These are phyloP conservation scores for Tetramorium alpestre DNA, from an alignment of 1,140 invertebrate species.

Conservation along the genomic window DNA sequence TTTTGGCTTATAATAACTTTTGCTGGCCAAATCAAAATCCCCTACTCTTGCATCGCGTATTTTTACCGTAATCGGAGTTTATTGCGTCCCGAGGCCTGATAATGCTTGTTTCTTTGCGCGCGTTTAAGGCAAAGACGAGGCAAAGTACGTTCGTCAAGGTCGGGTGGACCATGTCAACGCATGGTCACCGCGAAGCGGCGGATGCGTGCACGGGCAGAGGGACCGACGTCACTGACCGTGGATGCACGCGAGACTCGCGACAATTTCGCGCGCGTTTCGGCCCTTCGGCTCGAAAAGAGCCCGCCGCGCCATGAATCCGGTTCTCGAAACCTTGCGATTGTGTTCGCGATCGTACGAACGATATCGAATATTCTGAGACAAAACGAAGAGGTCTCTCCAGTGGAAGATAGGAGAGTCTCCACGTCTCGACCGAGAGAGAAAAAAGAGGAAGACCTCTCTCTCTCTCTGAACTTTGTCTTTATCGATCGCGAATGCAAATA, in stretches of 20 bases:
- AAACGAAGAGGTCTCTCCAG: background rate
- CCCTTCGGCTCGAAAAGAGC: constrained; percentile 50
- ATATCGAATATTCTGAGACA: background rate
- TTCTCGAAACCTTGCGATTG: constrained; percentile 48
- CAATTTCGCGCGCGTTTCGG: constrained; percentile 63
- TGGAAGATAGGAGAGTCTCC: too few species aligned
- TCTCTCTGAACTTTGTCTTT: background rate
- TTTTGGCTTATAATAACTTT: background rate
- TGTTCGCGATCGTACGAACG: background rate
- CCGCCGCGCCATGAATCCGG: constrained; percentile 47
- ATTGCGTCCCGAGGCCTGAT: background rate
- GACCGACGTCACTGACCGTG: constrained; percentile 73
- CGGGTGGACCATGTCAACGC: constrained; percentile 54
- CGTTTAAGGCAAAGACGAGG: constrained; percentile 48
- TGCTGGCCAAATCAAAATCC: background rate
- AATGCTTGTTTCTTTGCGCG: constrained; percentile 7
- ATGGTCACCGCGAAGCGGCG: constrained; percentile 50
- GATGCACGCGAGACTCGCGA: constrained; percentile 69
- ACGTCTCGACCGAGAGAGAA: background rate
- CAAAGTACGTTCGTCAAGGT: constrained; percentile 63
- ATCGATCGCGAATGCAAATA: background rate
- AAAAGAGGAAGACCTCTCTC: background rate
- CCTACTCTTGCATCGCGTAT: background rate
- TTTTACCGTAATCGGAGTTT: background rate
- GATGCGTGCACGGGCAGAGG: constrained; percentile 10